Evolutionary conservation across 2,797 vertebrate species (phyloP).

Genomic region (Karalla daura): DNA sequence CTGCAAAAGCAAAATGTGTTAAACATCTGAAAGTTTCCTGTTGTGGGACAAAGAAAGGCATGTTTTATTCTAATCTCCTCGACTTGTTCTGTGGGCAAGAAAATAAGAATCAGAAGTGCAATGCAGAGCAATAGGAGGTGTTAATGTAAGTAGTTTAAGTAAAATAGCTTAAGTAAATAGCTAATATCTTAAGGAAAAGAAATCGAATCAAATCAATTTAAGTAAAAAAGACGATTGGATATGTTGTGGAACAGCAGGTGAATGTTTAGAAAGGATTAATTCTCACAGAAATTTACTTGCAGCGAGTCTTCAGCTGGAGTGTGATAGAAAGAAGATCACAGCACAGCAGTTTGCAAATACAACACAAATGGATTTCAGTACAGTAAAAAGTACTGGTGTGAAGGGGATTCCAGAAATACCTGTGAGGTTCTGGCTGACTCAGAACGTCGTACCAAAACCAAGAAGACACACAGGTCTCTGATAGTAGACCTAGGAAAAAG

Average conservation of each 20-base stretch:
- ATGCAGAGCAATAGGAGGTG: too few species aligned
- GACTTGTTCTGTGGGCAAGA: too few species aligned
- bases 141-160: background rate
- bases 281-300: conserved; percentile 15
- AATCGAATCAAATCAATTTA: background rate
- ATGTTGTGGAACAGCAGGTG: background rate
- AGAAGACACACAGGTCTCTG: conserved; percentile 14
- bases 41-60: too few species aligned
- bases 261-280: background rate
- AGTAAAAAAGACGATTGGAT: background rate
- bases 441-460: conserved; percentile 6
- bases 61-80: too few species aligned
- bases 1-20: too few species aligned
- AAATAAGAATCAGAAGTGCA: too few species aligned
- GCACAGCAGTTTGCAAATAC: conserved; percentile 61
- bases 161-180: too few species aligned
- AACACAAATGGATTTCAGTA: conserved; percentile 1
- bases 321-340: conserved; percentile 57
- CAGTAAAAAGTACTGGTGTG: conserved; percentile 84
- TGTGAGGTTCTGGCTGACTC: conserved; percentile 77
- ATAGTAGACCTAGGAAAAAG: conserved; percentile 40
- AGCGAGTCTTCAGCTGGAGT: conserved; percentile 75
- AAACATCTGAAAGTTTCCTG: too few species aligned
- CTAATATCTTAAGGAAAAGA: background rate
- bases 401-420: conserved; percentile 50